Base-by-base conservation (phyloP, 2,888 invertebrate species). In the Flexamia atlantica region DNA sequence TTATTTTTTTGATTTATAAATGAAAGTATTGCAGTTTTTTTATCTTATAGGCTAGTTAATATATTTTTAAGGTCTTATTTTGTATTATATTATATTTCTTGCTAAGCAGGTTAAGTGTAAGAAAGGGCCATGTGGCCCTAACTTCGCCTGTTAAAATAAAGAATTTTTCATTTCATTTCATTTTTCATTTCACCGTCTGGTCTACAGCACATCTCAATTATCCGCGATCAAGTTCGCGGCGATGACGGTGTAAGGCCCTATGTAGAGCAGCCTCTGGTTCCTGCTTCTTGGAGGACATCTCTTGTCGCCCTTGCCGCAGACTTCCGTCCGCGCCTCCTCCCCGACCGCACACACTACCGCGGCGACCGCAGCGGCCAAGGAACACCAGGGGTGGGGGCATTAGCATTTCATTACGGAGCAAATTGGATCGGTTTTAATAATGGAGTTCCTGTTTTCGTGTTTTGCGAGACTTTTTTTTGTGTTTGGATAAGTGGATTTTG, bases 371-470 rank as follows among this genome's bases (percentile, higher is more conserved):
- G 9, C 4, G 36, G 9, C 5, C 36, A 36, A 36, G 9, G n/a
- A n/a, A n/a, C n/a, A n/a, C n/a, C n/a, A n/a, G 40, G 40, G 53
- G 53, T 12, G 53, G 53, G 4, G 53, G 20, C 57, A 57, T 57
- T 57, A 57, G 20, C 57, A 57, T 57, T 23, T 57, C 9, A 57
- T 57, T 57, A 57, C 23, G 20, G 20, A 23, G 57, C 20, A 57
- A 57, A 57, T 57, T 57, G 57, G 23, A 20, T 20, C 12, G 20
- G 57, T 23, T 57, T 50, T n/a, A 57, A 23, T 23, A 57, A 57
- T 46, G 46, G 12, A 3, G 2, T 57, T 57, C 57, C 57, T 57
- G 57, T 23, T 57, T 57, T 57, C 50, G 57, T 57, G 57, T n/a
- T 57, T 57, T 20, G 5, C 17, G 46, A 46, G n/a, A 12, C 46